Evolutionary conservation across 2,797 vertebrate species (phyloP).

Genomic region (Columba guinea): DNA sequence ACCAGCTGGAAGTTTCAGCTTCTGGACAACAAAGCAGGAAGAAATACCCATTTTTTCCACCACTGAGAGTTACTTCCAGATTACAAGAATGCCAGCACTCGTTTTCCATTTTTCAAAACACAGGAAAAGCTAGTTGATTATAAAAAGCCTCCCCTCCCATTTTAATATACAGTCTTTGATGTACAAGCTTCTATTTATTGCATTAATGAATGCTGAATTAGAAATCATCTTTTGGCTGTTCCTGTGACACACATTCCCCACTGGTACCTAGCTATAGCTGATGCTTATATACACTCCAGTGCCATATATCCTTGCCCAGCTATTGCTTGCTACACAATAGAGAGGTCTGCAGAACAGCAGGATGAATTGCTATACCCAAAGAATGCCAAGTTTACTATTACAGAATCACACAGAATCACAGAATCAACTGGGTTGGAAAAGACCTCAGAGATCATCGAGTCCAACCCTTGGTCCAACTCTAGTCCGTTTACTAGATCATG

Average conservation of each 20-base stretch:
- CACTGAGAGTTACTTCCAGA: background rate
- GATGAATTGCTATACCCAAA: background rate
- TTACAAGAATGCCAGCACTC: background rate
- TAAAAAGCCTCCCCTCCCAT: background rate
- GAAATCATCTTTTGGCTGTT: background rate
- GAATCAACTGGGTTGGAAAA: too few relatives aligned
- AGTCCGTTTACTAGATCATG: too few relatives aligned
- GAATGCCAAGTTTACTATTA: background rate
- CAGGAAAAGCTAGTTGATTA: background rate
- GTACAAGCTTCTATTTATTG: background rate
- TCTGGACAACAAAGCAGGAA: background rate
- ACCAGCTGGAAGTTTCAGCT: background rate
- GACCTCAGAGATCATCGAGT: too few relatives aligned
- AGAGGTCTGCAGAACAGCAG: background rate
- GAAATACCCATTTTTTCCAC: background rate
- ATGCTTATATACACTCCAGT: background rate
- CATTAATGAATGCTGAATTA: background rate
- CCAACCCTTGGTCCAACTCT: too few relatives aligned
- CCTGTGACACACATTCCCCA: background rate
- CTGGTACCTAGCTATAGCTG: background rate
- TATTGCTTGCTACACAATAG: background rate
- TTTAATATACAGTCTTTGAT: background rate
- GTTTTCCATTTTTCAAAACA: background rate
- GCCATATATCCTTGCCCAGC: background rate
- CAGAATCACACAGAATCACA: too few relatives aligned